These are phyloP conservation scores for Physeter macrocephalus DNA, from an alignment of 2,113 vertebrate genomes.

Conservation along the genomic window DNA sequence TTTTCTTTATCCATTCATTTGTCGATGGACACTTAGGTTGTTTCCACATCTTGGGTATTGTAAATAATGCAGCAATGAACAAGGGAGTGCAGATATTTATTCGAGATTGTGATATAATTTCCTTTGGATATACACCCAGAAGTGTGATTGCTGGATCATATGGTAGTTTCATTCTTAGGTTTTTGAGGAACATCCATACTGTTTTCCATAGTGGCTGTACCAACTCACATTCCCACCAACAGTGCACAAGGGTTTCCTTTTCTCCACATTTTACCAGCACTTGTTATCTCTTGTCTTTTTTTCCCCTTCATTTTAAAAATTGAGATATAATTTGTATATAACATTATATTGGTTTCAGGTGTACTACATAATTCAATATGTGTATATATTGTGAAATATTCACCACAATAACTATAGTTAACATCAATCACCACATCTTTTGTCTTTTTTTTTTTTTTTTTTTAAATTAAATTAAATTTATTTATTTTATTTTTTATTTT, in stretches of 20 bases:
- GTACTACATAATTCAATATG: not conserved
- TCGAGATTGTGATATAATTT: not conserved
- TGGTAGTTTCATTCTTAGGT: not conserved
- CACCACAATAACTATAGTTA: not conserved
- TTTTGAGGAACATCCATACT: not conserved
- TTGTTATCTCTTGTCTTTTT: not conserved
- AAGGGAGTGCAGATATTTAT: not conserved
- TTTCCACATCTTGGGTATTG: not conserved
- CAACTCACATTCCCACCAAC: not conserved
- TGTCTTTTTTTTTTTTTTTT: not conserved
- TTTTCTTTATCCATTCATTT: not conserved
- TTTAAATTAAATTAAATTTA: no score
- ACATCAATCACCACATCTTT: not conserved
- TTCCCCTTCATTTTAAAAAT: not conserved
- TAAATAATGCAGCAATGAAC: not conserved
- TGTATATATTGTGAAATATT: not conserved
- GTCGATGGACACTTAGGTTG: not conserved
- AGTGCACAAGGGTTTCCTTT: not conserved
- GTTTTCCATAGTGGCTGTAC: not conserved
- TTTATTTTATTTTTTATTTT: no score
- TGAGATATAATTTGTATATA: not conserved
- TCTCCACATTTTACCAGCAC: not conserved
- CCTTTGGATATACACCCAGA: not conserved
- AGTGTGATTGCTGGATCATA: not conserved
- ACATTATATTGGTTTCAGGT: not conserved